Percentiles rank a stretch among this genome's conserved stretches.
phyloP scores from a whole-genome alignment of 2,888 invertebrate genomes.

The Dexiosoma caninum region DNA sequence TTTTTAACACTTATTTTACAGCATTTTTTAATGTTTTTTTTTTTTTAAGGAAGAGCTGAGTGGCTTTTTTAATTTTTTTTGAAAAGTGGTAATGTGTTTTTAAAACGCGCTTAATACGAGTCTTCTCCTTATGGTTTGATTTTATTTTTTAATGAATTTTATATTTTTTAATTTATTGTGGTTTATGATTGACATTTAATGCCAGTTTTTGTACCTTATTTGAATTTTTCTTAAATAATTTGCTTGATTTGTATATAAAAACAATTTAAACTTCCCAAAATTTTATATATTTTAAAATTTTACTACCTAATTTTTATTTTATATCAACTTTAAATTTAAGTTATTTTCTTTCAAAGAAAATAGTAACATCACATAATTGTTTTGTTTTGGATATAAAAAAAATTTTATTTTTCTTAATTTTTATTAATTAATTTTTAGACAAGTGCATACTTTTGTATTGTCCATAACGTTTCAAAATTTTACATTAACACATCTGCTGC shows the following conservation, averaged over 20 bases:
- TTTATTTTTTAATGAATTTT: conserved; percentile 18
- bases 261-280: conserved; percentile 14
- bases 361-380: conserved; percentile 35
- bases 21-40: conserved; percentile 37
- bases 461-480: conserved; percentile 35
- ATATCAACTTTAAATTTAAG: conserved; percentile 8
- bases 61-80: conserved; percentile 53
- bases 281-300: conserved; percentile 22
- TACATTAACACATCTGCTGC: not conserved
- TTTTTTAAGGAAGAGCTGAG: conserved; percentile 50
- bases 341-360: conserved; percentile 26
- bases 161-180: conserved; percentile 28
- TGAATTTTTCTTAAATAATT: conserved; percentile 20
- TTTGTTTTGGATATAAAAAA: conserved; percentile 29
- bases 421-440: conserved; percentile 34
- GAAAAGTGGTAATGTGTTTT: conserved; percentile 53
- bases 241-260: conserved; percentile 43
- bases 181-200: conserved; percentile 29
- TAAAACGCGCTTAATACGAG: conserved; percentile 45
- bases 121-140: conserved; percentile 64
- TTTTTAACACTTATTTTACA: conserved; percentile 32
- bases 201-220: conserved; percentile 52
- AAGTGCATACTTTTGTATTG: conserved; percentile 48
- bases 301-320: conserved; percentile 12
- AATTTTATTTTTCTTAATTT: not conserved